Conservation (phyloP, 2,797 vertebrate species). For the Carapus acus region DNA sequence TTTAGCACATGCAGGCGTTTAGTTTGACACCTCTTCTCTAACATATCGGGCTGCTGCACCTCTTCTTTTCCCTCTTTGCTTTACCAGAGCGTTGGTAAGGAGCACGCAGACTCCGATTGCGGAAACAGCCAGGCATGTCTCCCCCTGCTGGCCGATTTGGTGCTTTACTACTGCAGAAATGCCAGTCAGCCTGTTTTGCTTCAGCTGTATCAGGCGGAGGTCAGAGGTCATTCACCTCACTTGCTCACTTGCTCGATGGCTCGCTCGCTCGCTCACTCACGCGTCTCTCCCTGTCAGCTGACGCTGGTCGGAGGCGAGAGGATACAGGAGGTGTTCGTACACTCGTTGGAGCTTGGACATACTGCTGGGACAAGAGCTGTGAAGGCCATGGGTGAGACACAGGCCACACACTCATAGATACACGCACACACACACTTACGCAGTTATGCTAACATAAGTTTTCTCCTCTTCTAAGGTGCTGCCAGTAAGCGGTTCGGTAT, state of each 20-base stretch:
- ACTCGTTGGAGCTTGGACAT: slow-evolving; percentile 92
- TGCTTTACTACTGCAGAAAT: slow-evolving; percentile 91
- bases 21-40: too few species aligned
- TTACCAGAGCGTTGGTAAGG: slow-evolving; percentile 69
- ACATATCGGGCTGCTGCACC: too few species aligned
- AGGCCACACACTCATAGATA: too few species aligned
- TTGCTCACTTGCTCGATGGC: background rate
- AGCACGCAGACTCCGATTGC: slow-evolving; percentile 53
- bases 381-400: slow-evolving; percentile 89
- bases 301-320: slow-evolving; percentile 85
- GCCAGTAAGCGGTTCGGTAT: slow-evolving; percentile 92
- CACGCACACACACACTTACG: slow-evolving; percentile 9
- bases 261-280: background rate
- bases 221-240: slow-evolving; percentile 47
- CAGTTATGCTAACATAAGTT: background rate
- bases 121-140: slow-evolving; percentile 58
- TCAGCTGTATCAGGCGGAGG: slow-evolving; percentile 92
- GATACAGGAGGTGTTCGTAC: slow-evolving; percentile 86
- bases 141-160: slow-evolving; percentile 88
- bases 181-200: slow-evolving; percentile 81
- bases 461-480: slow-evolving; percentile 71
- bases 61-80: background rate
- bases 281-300: slow-evolving; percentile 67
- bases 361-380: slow-evolving; percentile 85
- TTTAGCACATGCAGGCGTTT: too few species aligned